Evolutionary conservation across 2,888 invertebrate species (phyloP), one percentile per base, ranked within the genome.

Genomic region (Omphaloscelis lunosa): DNA sequence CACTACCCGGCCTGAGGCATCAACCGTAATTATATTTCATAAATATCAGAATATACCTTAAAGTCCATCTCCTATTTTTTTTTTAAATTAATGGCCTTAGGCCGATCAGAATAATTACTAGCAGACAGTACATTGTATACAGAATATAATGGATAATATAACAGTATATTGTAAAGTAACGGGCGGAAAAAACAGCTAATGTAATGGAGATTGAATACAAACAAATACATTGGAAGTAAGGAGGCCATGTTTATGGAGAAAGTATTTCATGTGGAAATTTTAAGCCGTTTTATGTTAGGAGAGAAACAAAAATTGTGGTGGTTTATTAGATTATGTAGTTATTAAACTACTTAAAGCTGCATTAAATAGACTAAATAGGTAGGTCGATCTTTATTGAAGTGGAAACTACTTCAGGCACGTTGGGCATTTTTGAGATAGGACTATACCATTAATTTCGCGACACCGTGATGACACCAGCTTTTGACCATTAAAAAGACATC

Each of bases 171-270:
- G 23, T 58, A 34, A 68, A 63, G 62, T 41, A 62, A 41, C 62
- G 34, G 48, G 61, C n/a, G 20, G 62, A 82, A 74, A 71, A 83
- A 74, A 7, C 59, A 53, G 70, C 81, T 77, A 83, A 76, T 79
- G 75, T 84, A 81, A 86, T 84, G 77, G 81, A 74, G 75, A 86
- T 86, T 79, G 77, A 86, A 79, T 81, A 79, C 79, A 80, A 75
- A 84, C 76, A 83, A 78, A 86, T 73, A 84, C 34, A 74, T 65
- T 53, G 45, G 39, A 29, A 56, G 62, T 78, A 73, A 17, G 53
- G 68, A 77, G 66, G 9, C 81, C 39, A 76, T 65, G 39, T 53
- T 53, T 59, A 27, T 8, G 34, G 1, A 7, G 8, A 39, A 53
- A 12, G 0, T 59, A 15, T 29, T 65, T 71, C n/a, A 9, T 9